Percentiles rank a stretch among this genome's conserved stretches.
Evolutionary conservation across 2,888 invertebrate species (phyloP).

Genomic region (Leptopilina drosophilae): DNA sequence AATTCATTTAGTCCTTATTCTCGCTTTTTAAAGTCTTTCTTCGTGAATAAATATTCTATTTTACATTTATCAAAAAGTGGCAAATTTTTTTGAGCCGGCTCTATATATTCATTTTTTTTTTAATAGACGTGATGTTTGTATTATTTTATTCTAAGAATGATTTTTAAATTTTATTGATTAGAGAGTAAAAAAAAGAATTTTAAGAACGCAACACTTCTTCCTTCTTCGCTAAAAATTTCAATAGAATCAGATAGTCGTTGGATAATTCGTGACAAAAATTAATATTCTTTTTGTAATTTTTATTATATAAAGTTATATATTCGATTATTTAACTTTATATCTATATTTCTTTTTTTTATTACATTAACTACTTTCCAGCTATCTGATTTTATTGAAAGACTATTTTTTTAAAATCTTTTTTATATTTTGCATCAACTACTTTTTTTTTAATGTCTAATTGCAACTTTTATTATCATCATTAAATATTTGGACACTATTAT

Average conservation of each 20-base stretch:
- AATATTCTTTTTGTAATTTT: background rate
- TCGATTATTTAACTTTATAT: background rate
- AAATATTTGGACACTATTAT: constrained; percentile 55
- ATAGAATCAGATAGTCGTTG: constrained; percentile 22
- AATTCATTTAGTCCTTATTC: background rate
- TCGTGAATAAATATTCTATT: constrained; percentile 38
- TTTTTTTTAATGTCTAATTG: constrained; percentile 60
- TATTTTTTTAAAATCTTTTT: background rate
- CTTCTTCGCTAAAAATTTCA: constrained; percentile 18
- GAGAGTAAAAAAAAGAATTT: constrained; percentile 31
- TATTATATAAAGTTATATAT: background rate
- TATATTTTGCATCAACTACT: constrained; percentile 42
- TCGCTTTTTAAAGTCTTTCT: constrained; percentile 32
- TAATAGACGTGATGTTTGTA: constrained; percentile 29
- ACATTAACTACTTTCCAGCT: background rate
- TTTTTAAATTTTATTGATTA: constrained; percentile 26
- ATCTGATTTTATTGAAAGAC: constrained; percentile 8
- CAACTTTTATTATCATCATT: constrained; percentile 38
- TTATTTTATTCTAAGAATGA: constrained; percentile 19
- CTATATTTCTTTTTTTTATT: background rate
- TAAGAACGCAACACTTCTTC: constrained; percentile 65
- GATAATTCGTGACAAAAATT: background rate
- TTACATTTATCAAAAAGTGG: constrained; percentile 12
- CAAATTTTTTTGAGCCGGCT: constrained; percentile 29
- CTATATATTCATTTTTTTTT: constrained; percentile 11